These are phyloP conservation scores for western clawed frog (Xenopus tropicalis) DNA, from an alignment of 2,113 vertebrate species.

Conservation along the genomic window DNA sequence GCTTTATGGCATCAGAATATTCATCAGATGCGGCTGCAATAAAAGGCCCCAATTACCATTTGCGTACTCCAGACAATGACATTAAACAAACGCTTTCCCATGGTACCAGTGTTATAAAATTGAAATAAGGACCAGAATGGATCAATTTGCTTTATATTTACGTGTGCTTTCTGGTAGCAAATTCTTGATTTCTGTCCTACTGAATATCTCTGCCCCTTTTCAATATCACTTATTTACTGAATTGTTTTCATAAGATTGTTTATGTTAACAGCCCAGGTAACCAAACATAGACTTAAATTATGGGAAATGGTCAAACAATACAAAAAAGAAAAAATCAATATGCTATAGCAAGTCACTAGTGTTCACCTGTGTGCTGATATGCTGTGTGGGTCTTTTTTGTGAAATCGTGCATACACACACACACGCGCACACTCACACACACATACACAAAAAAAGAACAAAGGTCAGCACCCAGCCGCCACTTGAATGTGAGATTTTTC, in stretches of 20 bases:
- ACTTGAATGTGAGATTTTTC: conserved; percentile 98
- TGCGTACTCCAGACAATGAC: conserved; percentile 29
- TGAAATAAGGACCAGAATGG: conserved; percentile 54
- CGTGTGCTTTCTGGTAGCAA: too few relatives aligned
- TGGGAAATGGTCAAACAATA: conserved; percentile 50
- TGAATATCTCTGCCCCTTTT: too few relatives aligned
- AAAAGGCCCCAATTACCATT: conserved; percentile 34
- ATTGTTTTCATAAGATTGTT: conserved; percentile 18
- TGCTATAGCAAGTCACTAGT: too few relatives aligned
- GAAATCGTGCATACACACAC: conserved; percentile 71
- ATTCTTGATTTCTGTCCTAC: too few relatives aligned
- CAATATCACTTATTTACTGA: too few relatives aligned
- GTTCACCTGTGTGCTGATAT: conserved; percentile 24
- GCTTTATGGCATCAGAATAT: conserved; percentile 26
- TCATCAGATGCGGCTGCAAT: conserved; percentile 21
- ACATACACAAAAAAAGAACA: conserved; percentile 83
- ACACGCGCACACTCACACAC: conserved; percentile 93
- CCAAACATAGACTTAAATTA: conserved; percentile 70
- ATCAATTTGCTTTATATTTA: conserved; percentile 61
- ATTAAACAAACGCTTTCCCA: conserved; percentile 12
- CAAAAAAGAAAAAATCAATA: too few relatives aligned
- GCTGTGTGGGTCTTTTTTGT: conserved; percentile 82
- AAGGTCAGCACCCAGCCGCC: conserved; percentile 99
- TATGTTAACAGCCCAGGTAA: conserved; percentile 51
- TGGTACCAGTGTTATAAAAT: conserved; percentile 57